These are phyloP conservation scores for Odontamblyopus rebecca DNA, from an alignment of 2,797 vertebrate species.

Conservation along the genomic window DNA sequence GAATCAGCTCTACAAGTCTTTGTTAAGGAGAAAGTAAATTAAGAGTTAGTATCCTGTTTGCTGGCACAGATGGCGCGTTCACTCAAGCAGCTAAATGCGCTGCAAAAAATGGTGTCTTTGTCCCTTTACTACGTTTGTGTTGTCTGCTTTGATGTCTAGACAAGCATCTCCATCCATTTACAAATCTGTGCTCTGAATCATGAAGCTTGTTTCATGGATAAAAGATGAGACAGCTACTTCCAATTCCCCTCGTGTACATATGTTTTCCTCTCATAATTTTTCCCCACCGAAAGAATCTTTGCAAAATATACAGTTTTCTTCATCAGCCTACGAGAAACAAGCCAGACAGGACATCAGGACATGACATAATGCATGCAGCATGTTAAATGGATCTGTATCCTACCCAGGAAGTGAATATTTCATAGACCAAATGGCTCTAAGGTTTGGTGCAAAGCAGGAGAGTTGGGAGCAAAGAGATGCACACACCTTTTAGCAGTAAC, in stretches of 20 bases:
- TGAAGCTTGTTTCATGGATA: conserved; percentile 48
- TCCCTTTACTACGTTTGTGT: conserved; percentile 20
- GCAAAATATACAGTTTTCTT: conserved; percentile 20
- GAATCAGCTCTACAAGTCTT: not conserved
- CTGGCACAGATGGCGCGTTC: conserved; percentile 6
- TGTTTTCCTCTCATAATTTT: conserved; percentile 21
- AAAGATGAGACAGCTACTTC: conserved; percentile 38
- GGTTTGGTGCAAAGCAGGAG: conserved; percentile 19
- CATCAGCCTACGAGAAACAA: conserved; percentile 13
- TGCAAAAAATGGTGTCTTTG: conserved; percentile 20
- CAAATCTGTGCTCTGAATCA: conserved; percentile 51
- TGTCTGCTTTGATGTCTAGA: conserved; percentile 20
- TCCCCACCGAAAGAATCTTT: conserved; percentile 7
- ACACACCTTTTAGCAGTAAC: conserved; percentile 46
- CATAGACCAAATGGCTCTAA: conserved; percentile 54
- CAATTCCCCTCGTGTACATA: conserved; percentile 12
- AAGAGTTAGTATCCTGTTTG: not conserved
- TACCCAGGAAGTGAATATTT: conserved; percentile 68
- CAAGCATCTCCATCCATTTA: conserved; percentile 25
- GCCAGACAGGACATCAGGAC: conserved; percentile 15
- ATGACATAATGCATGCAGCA: conserved; percentile 10
- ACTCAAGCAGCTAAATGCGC: conserved; percentile 23
- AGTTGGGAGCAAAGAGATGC: conserved; percentile 34
- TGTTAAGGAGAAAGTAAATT: not conserved
- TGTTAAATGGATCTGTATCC: conserved; percentile 50